Base-by-base conservation (phyloP, 2,797 vertebrate genomes). In the Anas flavirostris region DNA sequence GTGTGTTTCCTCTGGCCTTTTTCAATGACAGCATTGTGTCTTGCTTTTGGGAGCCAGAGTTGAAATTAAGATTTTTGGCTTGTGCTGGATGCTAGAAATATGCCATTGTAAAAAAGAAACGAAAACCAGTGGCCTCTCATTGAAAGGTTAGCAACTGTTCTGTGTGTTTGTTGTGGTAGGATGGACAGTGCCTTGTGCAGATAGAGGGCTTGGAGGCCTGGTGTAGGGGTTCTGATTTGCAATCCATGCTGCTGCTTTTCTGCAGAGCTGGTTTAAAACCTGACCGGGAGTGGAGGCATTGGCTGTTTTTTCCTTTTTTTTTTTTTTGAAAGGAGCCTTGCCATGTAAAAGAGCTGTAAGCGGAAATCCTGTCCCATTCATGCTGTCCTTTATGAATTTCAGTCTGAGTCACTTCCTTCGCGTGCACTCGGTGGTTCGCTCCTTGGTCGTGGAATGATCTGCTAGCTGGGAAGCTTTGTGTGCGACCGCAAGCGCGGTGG, bases 331-430 rank as follows among this genome's bases (percentile, higher is more conserved):
- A 86, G 68, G 44, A 90, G 44, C 41, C 41, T 90, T 7, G 29
- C 95, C 86, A 90, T 63, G 83, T 90, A 88, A 76, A 92, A 59
- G 91, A 93, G 68, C 95, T 82, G 78, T 72, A 62, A 87, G 88
- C 15, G 94, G 95, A 97, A 97, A 96, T 97, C 96, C 94, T 94
- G 91, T 95, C 78, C 95, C 93, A 93, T 96, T 97, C 95, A 94
- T 90, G 83, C 85, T 93, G 95, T 96, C 93, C 90, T 94, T 93
- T 85, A 82, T 94, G 94, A 68, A 78, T 95, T 96, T 91, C 72
- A 66, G 95, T 95, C 95, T 97, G 95, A 96, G 90, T 96, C 95
- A 96, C 94, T 97, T 96, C 95, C 95, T 96, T 90, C 78, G 88
- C 75, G 1, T 82, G 91, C n/a, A 28, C 80, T 93, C 83, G 2